These are phyloP conservation scores for Holocentrus rufus DNA, from an alignment of 2,797 vertebrate genomes.

Conservation along the genomic window DNA sequence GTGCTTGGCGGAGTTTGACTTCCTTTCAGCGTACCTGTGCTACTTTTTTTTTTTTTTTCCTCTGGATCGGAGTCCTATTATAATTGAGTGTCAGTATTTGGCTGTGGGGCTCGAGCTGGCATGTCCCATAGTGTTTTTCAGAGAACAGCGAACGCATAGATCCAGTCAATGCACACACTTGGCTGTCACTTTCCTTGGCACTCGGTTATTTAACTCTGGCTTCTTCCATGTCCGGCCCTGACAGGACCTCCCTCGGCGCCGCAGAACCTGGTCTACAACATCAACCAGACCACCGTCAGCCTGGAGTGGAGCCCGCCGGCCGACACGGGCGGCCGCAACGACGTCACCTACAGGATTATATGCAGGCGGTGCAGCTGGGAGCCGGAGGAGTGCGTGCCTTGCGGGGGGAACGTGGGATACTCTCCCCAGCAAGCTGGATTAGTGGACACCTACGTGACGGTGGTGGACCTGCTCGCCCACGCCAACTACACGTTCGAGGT, in stretches of 20 bases:
- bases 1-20: slow-evolving; percentile 62
- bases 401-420: slow-evolving; percentile 93
- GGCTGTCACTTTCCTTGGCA: slow-evolving; percentile 66
- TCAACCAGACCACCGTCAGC: slow-evolving; percentile 97
- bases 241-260: slow-evolving; percentile 97
- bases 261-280: slow-evolving; percentile 99
- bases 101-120: slow-evolving; percentile 67
- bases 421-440: slow-evolving; percentile 93
- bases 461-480: slow-evolving; percentile 94
- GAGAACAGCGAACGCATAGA: slow-evolving; percentile 64
- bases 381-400: slow-evolving; percentile 93
- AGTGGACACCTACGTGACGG: slow-evolving; percentile 92
- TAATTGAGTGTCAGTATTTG: slow-evolving; percentile 80
- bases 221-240: slow-evolving; percentile 66
- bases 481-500: slow-evolving; percentile 99
- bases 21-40: slow-evolving; percentile 63
- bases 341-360: slow-evolving; percentile 94
- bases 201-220: slow-evolving; percentile 70
- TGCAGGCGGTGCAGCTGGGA: slow-evolving; percentile 98
- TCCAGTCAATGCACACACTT: slow-evolving; percentile 66
- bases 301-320: slow-evolving; percentile 97
- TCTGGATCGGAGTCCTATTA: slow-evolving; percentile 73
- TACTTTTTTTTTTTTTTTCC: slow-evolving; percentile 58
- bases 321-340: slow-evolving; percentile 92
- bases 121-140: slow-evolving; percentile 60